These are phyloP conservation scores for Amaurobius ferox DNA, from an alignment of 2,888 invertebrate genomes.

Conservation along the genomic window DNA sequence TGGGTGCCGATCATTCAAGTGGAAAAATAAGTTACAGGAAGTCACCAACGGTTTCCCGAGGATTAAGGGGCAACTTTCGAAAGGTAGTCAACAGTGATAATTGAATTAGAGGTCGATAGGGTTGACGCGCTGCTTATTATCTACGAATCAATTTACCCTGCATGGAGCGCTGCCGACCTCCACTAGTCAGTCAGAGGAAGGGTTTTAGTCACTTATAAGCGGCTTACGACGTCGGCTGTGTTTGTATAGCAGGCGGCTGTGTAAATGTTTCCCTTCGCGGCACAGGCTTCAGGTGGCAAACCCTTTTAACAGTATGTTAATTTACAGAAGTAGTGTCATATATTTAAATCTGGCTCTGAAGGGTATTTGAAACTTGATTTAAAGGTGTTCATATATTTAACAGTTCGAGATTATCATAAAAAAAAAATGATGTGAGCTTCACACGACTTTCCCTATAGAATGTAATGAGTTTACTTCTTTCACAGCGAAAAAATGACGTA, in stretches of 20 bases:
- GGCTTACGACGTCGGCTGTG: slow-evolving; percentile 47
- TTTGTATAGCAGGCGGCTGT: slow-evolving; percentile 44
- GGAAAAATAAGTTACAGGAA: slow-evolving; percentile 58
- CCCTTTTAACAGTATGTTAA: slow-evolving; percentile 14
- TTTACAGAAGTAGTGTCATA: background rate
- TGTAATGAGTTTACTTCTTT: no score
- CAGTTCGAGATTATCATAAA: no score
- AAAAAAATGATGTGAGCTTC: no score
- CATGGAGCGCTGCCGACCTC: slow-evolving; percentile 30
- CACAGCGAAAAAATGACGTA: no score
- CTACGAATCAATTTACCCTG: background rate
- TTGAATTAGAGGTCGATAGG: slow-evolving; percentile 70
- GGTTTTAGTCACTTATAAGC: slow-evolving; percentile 55
- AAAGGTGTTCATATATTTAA: background rate
- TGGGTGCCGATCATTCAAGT: slow-evolving; percentile 29
- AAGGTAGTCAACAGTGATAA: slow-evolving; percentile 28
- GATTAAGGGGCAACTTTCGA: slow-evolving; percentile 42
- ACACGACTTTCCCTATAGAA: no score
- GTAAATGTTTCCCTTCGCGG: slow-evolving; percentile 28
- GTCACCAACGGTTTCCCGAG: slow-evolving; percentile 40
- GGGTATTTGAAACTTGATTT: background rate
- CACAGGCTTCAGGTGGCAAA: background rate
- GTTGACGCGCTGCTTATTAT: slow-evolving; percentile 63
- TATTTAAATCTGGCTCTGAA: background rate
- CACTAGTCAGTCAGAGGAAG: slow-evolving; percentile 38